These are phyloP conservation scores for Ameiurus melas DNA, from an alignment of 2,113 vertebrate genomes.

Conservation along the genomic window DNA sequence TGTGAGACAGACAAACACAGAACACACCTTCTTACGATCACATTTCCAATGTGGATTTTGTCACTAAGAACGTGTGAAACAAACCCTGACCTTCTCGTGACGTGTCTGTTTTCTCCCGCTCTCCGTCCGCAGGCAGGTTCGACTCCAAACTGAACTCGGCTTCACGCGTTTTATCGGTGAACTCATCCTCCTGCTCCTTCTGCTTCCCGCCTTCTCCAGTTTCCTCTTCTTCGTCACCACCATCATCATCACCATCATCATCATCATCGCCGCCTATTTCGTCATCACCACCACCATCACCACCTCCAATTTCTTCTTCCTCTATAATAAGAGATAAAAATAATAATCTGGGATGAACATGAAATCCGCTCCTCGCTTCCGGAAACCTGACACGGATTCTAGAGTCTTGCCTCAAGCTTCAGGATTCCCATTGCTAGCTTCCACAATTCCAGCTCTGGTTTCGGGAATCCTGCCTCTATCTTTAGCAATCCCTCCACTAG, in stretches of 20 bases:
- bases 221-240: slow-evolving; percentile 47
- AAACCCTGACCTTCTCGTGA: slow-evolving; percentile 49
- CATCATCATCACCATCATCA: slow-evolving; percentile 53
- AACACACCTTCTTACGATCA: background rate
- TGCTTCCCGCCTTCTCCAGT: background rate
- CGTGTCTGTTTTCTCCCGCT: slow-evolving; percentile 32
- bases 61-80: background rate
- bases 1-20: background rate
- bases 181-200: slow-evolving; percentile 67
- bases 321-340: background rate
- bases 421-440: background rate
- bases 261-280: slow-evolving; percentile 49
- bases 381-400: background rate
- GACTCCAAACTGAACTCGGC: slow-evolving; percentile 89
- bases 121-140: slow-evolving; percentile 78
- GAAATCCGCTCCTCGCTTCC: background rate
- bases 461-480: background rate
- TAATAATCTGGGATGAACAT: background rate
- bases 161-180: slow-evolving; percentile 84
- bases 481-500: background rate
- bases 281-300: slow-evolving; percentile 68
- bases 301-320: background rate
- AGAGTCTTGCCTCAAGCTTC: too few species aligned
- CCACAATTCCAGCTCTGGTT: background rate
- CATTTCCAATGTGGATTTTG: background rate